phyloP scores from a whole-genome alignment of 2,113 vertebrate species.

The Solea solea region DNA sequence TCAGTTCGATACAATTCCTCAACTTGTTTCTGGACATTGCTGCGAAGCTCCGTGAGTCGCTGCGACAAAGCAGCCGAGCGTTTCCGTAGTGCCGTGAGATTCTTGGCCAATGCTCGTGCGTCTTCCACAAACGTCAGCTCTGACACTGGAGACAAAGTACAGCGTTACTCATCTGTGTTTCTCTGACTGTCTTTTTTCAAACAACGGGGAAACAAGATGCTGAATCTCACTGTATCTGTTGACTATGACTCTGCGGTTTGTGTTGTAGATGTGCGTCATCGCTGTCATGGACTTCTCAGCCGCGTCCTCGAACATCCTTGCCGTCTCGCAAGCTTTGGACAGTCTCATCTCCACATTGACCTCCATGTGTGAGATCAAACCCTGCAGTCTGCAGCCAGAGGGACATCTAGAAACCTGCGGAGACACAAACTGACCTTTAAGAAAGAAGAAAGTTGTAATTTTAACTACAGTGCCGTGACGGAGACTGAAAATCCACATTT shows the following conservation, averaged over 20 bases:
- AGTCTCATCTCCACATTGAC: constrained; percentile 46
- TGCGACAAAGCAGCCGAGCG: constrained; percentile 43
- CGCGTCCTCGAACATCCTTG: background rate
- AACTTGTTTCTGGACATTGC: constrained; percentile 56
- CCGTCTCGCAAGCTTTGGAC: constrained; percentile 54
- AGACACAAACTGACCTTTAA: background rate
- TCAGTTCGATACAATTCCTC: constrained; percentile 65
- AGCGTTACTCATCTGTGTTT: background rate
- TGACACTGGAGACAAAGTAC: constrained; percentile 47
- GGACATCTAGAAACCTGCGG: constrained; percentile 71
- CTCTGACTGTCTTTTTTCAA: too few species aligned
- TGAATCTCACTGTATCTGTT: constrained; percentile 59
- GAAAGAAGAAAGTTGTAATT: too few species aligned
- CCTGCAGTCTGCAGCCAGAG: constrained; percentile 79
- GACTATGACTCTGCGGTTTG: constrained; percentile 53
- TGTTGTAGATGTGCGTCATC: constrained; percentile 58
- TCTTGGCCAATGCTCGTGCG: constrained; percentile 49
- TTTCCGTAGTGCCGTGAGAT: constrained; percentile 57
- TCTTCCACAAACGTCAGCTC: constrained; percentile 59
- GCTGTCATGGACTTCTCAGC: constrained; percentile 45
- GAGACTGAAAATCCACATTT: too few species aligned
- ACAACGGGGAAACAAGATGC: background rate
- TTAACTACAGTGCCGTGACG: too few species aligned
- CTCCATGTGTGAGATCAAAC: constrained; percentile 65
- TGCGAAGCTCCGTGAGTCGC: constrained; percentile 43